Percentiles rank a stretch among this genome's conserved stretches.
These are phyloP conservation scores for Willowsia nigromaculata DNA, from an alignment of 2,888 invertebrate genomes.

Conservation along the genomic window DNA sequence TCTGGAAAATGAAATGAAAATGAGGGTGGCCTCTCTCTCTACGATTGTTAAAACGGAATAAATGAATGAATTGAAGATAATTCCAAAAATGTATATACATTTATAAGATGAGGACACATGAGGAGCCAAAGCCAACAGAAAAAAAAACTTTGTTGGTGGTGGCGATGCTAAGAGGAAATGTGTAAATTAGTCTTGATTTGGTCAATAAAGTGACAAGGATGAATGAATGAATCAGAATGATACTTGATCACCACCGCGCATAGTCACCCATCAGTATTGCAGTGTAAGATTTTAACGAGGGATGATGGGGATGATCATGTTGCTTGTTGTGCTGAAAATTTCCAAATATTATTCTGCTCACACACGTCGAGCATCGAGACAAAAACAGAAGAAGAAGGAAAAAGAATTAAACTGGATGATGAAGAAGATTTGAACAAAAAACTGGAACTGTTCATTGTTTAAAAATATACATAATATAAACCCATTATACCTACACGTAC, in stretches of 20 bases:
- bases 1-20: constrained; percentile 55
- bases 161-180: constrained; percentile 58
- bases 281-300: constrained; percentile 37
- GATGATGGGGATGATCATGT: constrained; percentile 39
- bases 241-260: constrained; percentile 39
- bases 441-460: constrained; percentile 40
- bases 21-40: constrained; percentile 48
- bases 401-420: constrained; percentile 23
- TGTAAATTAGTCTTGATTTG: constrained; percentile 72
- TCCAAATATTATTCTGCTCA: constrained; percentile 45
- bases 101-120: neutral
- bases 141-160: constrained; percentile 26
- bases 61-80: constrained; percentile 44
- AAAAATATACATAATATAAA: neutral
- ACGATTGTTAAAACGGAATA: constrained; percentile 23
- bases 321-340: constrained; percentile 27
- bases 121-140: neutral
- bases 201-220: constrained; percentile 70
- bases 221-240: constrained; percentile 63
- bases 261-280: constrained; percentile 9
- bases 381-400: neutral
- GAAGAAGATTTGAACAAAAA: constrained; percentile 6
- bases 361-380: constrained; percentile 12
- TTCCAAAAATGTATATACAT: constrained; percentile 24
- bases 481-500: neutral